These are phyloP conservation scores for Sphinx pinastri DNA, from an alignment of 2,888 invertebrate species.

Conservation along the genomic window DNA sequence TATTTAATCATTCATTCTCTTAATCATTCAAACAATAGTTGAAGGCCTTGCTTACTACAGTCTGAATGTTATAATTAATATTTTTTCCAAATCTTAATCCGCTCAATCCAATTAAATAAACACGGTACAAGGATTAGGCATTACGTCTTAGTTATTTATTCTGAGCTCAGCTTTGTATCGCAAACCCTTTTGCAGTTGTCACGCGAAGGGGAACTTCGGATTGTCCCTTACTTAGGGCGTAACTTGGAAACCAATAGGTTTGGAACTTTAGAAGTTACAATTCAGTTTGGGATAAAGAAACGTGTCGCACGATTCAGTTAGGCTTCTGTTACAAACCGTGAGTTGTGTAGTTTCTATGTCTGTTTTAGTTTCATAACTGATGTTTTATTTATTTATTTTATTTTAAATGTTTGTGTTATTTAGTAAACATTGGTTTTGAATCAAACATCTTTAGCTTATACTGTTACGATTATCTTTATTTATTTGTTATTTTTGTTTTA, in stretches of 20 bases:
- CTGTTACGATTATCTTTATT: too few species aligned
- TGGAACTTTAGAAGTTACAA: slow-evolving; percentile 43
- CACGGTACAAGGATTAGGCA: slow-evolving; percentile 27
- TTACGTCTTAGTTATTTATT: slow-evolving; percentile 43
- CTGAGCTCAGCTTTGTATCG: slow-evolving; percentile 49
- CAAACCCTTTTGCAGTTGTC: slow-evolving; percentile 60
- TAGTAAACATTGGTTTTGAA: too few species aligned
- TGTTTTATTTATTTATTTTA: too few species aligned
- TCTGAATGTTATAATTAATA: background rate
- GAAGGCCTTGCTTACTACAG: too few species aligned
- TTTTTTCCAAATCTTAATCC: slow-evolving; percentile 9
- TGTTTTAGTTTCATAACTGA: too few species aligned
- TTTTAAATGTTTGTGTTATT: too few species aligned
- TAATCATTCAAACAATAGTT: too few species aligned
- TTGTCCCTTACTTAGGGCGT: slow-evolving; percentile 58
- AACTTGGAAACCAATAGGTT: slow-evolving; percentile 57
- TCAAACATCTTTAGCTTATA: too few species aligned
- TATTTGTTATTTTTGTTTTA: too few species aligned
- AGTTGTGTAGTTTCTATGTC: background rate
- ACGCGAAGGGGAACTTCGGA: slow-evolving; percentile 44
- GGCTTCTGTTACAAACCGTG: background rate
- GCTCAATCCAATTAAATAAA: slow-evolving; percentile 28
- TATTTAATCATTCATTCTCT: too few species aligned
- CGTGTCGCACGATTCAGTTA: slow-evolving; percentile 10
- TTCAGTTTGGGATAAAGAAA: slow-evolving; percentile 43